A percentile compares a stretch with the other conserved stretches of the same genome.
phyloP scores from a whole-genome alignment of 2,797 vertebrate genomes.

The Morus bassanus region DNA sequence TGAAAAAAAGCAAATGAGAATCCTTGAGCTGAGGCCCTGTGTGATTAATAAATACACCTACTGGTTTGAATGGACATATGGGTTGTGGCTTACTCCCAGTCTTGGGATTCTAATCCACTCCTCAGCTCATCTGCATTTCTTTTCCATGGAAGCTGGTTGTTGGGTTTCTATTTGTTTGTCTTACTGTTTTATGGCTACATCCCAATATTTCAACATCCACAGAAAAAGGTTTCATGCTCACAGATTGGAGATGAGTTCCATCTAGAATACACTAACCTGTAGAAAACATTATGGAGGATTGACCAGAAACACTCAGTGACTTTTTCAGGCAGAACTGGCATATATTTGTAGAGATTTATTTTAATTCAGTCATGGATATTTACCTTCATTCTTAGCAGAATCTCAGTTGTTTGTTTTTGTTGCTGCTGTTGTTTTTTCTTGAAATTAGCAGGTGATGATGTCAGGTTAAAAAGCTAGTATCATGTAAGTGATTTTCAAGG shows the following conservation, averaged over 20 bases:
- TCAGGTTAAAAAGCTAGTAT: background rate
- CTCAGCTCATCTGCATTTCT: background rate
- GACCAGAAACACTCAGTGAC: background rate
- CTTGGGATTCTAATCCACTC: background rate
- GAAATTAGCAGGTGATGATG: background rate
- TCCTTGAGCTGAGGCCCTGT: background rate
- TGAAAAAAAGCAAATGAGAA: background rate
- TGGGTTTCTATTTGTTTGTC: background rate
- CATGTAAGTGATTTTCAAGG: background rate
- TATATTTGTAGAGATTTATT: background rate
- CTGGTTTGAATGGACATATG: background rate
- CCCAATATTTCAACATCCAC: background rate
- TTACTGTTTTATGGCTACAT: background rate
- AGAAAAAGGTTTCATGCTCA: background rate
- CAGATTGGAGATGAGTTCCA: background rate
- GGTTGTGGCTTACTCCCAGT: rapidly evolving
- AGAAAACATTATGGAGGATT: background rate
- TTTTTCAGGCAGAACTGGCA: background rate
- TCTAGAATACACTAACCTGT: background rate
- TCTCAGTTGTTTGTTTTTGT: background rate
- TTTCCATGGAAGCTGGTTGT: background rate
- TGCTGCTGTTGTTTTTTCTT: background rate
- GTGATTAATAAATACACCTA: background rate
- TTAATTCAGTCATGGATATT: background rate
- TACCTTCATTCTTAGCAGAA: background rate